Base-by-base conservation (phyloP, 2,797 vertebrate genomes). In the Percopsis omiscomaycus region DNA sequence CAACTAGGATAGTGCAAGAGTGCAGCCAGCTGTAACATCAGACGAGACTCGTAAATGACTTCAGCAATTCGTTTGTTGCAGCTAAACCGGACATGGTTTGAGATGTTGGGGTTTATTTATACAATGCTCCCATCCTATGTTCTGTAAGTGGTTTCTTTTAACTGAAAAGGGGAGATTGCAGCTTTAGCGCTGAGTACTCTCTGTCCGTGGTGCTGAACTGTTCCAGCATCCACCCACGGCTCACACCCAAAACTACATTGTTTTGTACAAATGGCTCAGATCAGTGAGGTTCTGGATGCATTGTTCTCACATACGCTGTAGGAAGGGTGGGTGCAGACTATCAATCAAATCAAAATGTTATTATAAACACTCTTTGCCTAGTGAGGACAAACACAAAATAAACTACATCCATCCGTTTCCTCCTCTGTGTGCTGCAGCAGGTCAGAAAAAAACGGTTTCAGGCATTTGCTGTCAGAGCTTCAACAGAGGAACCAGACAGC, bases 171-270 rank as follows among this genome's bases (percentile, higher is more conserved):
- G 22, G 12, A 42, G 55, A 14, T 28, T 46, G 56, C 52, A 10
- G 30, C 32, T 14, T 37, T 37, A 37, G 32, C 32, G 9, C 32
- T 1, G 5, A 8, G 67, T 55, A 65, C n/a, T 27, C 72, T 83
- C 84, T 89, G 83, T 88, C 89, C 87, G 63, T 84, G 88, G 85
- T 88, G 73, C 85, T 88, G 85, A 89, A 88, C 62, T 55, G 12
- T 62, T 59, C 37, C 61, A 47, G 51, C 55, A 44, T n/a, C 59
- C 3, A 6, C 52, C 51, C 5, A 44, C 61, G 69, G 71, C 27
- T 65, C 58, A 58, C n/a, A 30, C 55, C 78, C 6, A 83, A 87
- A 74, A 68, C 82, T 71, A 72, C 44, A 44, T 45, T 30, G 63
- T 69, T 79, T 56, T 47, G 71, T 74, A 56, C 48, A 63, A 69